Evolutionary conservation across 1,140 invertebrate species (phyloP).

Genomic region (Drosophila sp.): DNA sequence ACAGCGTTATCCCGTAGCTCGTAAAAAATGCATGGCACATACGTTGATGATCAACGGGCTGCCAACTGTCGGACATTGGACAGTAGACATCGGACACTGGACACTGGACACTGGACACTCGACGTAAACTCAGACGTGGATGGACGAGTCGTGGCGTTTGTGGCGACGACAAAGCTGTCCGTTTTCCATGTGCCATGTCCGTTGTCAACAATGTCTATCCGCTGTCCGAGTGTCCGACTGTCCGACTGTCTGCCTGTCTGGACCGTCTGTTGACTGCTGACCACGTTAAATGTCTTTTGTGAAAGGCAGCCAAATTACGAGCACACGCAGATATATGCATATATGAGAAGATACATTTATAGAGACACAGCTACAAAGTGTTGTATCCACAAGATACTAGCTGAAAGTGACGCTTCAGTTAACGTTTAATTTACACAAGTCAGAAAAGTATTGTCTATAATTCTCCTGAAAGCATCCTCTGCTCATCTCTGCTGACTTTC

Average conservation of each 20-base stretch:
- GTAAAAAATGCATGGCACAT: constrained; percentile 79
- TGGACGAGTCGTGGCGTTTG: constrained; percentile 5
- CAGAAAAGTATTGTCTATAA: not conserved
- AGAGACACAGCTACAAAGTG: not conserved
- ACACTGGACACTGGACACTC: constrained; percentile 4
- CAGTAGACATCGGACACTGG: constrained; percentile 6
- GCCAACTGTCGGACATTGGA: constrained; percentile 44
- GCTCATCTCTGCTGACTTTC: not conserved
- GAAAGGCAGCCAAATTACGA: constrained; percentile 82
- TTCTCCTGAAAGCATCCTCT: not conserved
- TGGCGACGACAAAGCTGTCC: constrained; percentile 32
- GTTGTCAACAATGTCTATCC: constrained; percentile 68
- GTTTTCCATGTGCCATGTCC: constrained; percentile 69
- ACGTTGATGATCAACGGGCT: constrained; percentile 75
- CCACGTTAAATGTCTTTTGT: constrained; percentile 76
- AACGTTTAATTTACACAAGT: not conserved
- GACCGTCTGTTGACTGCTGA: constrained; percentile 41
- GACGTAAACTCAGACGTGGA: too few relatives aligned
- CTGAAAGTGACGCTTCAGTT: not conserved
- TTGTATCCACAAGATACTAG: not conserved
- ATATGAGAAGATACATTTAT: constrained; percentile 9
- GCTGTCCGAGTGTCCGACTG: constrained; percentile 38
- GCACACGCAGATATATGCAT: constrained; percentile 31
- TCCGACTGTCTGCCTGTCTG: constrained; percentile 30
- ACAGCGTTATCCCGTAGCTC: constrained; percentile 42